A percentile compares a stretch with the other conserved stretches of the same genome.
Conservation (phyloP, 2,888 invertebrate genomes). For the Tortrix viridana region DNA sequence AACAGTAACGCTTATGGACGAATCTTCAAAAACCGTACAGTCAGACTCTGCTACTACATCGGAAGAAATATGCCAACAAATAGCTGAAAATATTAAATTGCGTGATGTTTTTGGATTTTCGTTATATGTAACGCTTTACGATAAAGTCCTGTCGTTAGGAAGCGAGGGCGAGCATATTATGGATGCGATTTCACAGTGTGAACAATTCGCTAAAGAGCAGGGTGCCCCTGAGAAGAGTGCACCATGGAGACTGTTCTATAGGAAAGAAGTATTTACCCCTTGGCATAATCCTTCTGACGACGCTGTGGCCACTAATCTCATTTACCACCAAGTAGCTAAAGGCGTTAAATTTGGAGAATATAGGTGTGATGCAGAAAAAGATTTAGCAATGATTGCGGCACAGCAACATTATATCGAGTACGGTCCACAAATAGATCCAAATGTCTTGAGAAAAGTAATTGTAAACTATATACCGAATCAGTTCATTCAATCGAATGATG, state of each 20-base stretch:
- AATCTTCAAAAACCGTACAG: slow-evolving; percentile 90
- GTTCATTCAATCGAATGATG: slow-evolving; percentile 86
- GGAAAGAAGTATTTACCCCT: slow-evolving; percentile 95
- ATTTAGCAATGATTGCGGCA: slow-evolving; percentile 94
- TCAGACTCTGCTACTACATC: slow-evolving; percentile 97
- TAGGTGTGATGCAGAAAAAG: slow-evolving; percentile 91
- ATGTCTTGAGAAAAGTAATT: slow-evolving; percentile 88
- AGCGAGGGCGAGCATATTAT: slow-evolving; percentile 96
- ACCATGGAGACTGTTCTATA: slow-evolving; percentile 94
- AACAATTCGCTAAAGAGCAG: slow-evolving; percentile 96
- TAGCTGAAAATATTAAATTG: slow-evolving; percentile 90
- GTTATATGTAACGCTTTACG: slow-evolving; percentile 94
- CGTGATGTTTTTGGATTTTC: slow-evolving; percentile 96
- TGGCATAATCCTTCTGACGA: slow-evolving; percentile 96
- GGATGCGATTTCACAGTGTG: slow-evolving; percentile 98
- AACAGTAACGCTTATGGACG: slow-evolving; percentile 95
- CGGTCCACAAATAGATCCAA: slow-evolving; percentile 87
- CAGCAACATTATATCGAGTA: slow-evolving; percentile 95
- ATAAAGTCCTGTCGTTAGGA: slow-evolving; percentile 95
- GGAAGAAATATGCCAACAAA: slow-evolving; percentile 91
- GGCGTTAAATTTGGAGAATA: slow-evolving; percentile 97
- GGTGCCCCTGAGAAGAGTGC: slow-evolving; percentile 93
- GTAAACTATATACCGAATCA: slow-evolving; percentile 93
- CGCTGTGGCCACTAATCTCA: slow-evolving; percentile 92
- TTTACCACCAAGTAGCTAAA: slow-evolving; percentile 94